Conservation (phyloP, 2,888 invertebrate genomes). For the Lepidocyrtoides sp. region DNA sequence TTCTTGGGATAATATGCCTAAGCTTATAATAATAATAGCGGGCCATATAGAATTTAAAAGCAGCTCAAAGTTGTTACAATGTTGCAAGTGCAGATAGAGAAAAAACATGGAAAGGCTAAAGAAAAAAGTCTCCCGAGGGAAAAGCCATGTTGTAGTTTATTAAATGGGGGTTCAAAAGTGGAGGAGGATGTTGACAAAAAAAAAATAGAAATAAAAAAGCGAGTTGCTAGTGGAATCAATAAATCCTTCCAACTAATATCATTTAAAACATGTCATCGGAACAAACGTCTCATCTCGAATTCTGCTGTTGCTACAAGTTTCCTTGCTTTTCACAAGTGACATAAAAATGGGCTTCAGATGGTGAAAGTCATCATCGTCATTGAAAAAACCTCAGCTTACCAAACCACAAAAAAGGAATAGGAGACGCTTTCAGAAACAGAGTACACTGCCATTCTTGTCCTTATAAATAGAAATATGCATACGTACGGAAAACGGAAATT, state of each 20-base stretch:
- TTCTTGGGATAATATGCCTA: not conserved
- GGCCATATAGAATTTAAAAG: not conserved
- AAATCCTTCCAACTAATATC: slow-evolving; percentile 57
- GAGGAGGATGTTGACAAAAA: not conserved
- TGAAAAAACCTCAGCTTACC: not conserved
- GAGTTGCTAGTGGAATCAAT: slow-evolving; percentile 46
- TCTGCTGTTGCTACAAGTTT: not conserved
- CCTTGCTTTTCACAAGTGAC: not conserved
- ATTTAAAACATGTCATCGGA: slow-evolving; percentile 45
- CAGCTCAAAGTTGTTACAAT: not conserved
- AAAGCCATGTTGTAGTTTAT: slow-evolving; percentile 54
- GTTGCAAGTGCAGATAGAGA: not conserved
- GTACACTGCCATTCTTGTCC: not conserved
- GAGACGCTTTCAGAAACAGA: not conserved
- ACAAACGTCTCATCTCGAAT: too few species aligned
- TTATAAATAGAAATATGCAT: not conserved
- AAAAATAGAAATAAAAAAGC: slow-evolving; percentile 48
- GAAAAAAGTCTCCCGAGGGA: slow-evolving; percentile 50
- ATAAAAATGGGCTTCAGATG: not conserved
- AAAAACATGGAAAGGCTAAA: not conserved
- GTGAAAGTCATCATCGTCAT: not conserved
- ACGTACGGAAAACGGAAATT: slow-evolving; percentile 3
- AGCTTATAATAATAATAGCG: too few species aligned
- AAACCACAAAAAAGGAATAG: not conserved
- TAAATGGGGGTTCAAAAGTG: slow-evolving; percentile 18